phyloP scores from a whole-genome alignment of 2,888 invertebrate species.

The Papilio protenor region DNA sequence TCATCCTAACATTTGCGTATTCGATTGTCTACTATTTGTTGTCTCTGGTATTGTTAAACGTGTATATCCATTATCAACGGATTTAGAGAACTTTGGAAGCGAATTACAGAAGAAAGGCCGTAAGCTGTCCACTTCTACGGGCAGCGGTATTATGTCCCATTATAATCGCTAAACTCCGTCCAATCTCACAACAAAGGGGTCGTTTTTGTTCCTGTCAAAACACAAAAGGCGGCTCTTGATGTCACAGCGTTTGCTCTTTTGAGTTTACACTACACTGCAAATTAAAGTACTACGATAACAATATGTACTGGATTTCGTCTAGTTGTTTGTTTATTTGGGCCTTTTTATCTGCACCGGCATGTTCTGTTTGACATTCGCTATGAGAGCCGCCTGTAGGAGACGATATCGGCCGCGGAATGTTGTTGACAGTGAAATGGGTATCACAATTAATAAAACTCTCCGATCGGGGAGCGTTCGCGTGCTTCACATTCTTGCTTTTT shows the following conservation, averaged over 20 bases:
- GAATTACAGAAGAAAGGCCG: conserved; percentile 45
- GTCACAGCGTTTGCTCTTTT: conserved; percentile 75
- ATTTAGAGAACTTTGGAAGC: conserved; percentile 33
- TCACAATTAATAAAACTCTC: conserved; percentile 82
- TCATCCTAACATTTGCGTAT: conserved; percentile 9
- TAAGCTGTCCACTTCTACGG: conserved; percentile 70
- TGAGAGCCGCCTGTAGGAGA: conserved; percentile 56
- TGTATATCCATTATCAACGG: conserved; percentile 30
- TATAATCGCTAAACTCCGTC: conserved; percentile 61
- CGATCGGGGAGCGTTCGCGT: conserved; percentile 63
- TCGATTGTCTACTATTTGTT: not conserved
- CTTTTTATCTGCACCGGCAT: conserved; percentile 78
- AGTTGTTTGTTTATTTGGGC: conserved; percentile 61
- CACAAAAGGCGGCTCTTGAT: conserved; percentile 68
- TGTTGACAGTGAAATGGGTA: conserved; percentile 83
- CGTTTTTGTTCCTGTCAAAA: conserved; percentile 69
- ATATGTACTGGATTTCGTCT: conserved; percentile 72
- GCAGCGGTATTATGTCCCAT: conserved; percentile 61
- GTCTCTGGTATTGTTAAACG: conserved; percentile 30
- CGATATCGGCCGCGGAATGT: conserved; percentile 79
- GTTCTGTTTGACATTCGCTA: conserved; percentile 67
- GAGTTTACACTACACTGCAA: conserved; percentile 82
- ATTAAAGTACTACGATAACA: conserved; percentile 77
- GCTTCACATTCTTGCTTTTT: conserved; percentile 59
- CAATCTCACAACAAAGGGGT: conserved; percentile 64